These are phyloP conservation scores for Lasiurus borealis DNA, from an alignment of 2,113 vertebrate genomes.

Conservation along the genomic window DNA sequence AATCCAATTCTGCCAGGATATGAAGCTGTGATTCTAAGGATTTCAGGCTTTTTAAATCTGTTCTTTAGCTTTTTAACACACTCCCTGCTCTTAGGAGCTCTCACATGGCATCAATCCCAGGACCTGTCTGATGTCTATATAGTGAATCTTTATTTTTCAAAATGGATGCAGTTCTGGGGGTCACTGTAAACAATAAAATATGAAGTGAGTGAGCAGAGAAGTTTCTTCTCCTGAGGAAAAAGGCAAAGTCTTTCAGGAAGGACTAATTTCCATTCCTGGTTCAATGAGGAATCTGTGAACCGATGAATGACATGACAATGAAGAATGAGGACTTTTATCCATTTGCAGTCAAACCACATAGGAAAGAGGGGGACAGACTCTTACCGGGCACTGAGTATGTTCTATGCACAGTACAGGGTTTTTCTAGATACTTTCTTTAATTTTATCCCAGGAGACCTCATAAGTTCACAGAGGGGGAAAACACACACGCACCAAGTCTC, in stretches of 20 bases:
- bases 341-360: neutral
- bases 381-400: neutral
- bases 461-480: neutral
- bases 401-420: neutral
- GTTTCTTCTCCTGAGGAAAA: neutral
- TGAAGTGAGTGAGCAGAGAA: neutral
- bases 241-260: neutral
- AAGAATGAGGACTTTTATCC: neutral
- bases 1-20: conserved; percentile 80
- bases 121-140: neutral
- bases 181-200: neutral
- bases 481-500: neutral
- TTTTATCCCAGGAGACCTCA: neutral
- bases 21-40: conserved; percentile 78
- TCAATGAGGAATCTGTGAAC: neutral
- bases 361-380: neutral
- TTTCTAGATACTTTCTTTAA: neutral
- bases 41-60: conserved; percentile 75
- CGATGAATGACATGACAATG: neutral
- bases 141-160: conserved; percentile 35
- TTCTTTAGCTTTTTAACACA: conserved; percentile 70
- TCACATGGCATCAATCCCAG: conserved; percentile 48
- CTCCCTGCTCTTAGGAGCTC: conserved; percentile 54
- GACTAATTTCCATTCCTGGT: conserved; percentile 14
- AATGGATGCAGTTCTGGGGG: neutral